These are phyloP conservation scores for Dorcus parallelipipedus DNA, from an alignment of 2,888 invertebrate species.

Conservation along the genomic window DNA sequence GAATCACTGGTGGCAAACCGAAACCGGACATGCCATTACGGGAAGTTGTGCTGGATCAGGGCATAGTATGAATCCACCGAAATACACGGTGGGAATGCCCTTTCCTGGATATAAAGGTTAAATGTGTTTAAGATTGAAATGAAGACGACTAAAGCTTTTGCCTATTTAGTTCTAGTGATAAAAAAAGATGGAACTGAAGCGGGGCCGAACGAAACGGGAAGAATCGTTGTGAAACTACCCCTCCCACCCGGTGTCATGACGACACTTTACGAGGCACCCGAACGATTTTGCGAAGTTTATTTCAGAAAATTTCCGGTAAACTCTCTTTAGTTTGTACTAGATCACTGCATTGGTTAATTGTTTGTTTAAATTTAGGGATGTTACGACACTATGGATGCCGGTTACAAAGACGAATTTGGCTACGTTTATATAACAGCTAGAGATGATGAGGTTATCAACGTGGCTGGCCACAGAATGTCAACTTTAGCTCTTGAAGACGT, in stretches of 20 bases:
- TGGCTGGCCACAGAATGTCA: constrained; percentile 88
- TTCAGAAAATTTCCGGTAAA: constrained; percentile 78
- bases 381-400: constrained; percentile 95
- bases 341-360: background rate
- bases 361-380: constrained; percentile 60
- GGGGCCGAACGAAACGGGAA: constrained; percentile 69
- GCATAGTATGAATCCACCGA: constrained; percentile 67
- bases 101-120: constrained; percentile 80
- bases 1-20: constrained; percentile 98
- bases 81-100: constrained; percentile 76
- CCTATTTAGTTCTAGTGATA: constrained; percentile 59
- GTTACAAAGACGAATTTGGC: constrained; percentile 78
- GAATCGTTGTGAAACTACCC: constrained; percentile 80
- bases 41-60: constrained; percentile 78
- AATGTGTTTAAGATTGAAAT: background rate
- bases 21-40: constrained; percentile 88
- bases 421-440: constrained; percentile 86
- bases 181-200: constrained; percentile 69
- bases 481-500: constrained; percentile 90
- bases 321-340: background rate
- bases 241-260: constrained; percentile 86
- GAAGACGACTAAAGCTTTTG: background rate
- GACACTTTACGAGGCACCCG: constrained; percentile 77
- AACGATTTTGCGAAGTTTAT: constrained; percentile 76
- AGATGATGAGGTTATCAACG: constrained; percentile 94